These are phyloP conservation scores for Darwinula stevensoni DNA, from an alignment of 2,888 invertebrate species.

Conservation along the genomic window DNA sequence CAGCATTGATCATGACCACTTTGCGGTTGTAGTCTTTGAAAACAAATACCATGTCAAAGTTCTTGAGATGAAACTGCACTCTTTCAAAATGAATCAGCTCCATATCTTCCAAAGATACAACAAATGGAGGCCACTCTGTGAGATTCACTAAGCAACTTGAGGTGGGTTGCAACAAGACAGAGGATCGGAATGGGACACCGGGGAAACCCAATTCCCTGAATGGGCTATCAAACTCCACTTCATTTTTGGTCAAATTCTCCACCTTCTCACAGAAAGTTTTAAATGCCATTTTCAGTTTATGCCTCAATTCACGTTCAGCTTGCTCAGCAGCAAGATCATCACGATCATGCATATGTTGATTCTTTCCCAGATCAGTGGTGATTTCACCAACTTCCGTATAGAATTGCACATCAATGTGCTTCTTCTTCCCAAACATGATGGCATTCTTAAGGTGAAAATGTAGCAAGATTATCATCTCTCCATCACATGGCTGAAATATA, in stretches of 20 bases:
- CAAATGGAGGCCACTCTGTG: conserved; percentile 98
- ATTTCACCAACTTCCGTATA: conserved; percentile 99
- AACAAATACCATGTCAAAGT: conserved; percentile 98
- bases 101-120: conserved; percentile 85
- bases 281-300: conserved; percentile 89
- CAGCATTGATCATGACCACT: conserved; percentile 89
- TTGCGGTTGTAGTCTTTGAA: conserved; percentile 92
- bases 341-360: conserved; percentile 98
- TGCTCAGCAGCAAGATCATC: conserved; percentile 97
- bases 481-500: conserved; percentile 96
- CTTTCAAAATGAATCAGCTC: conserved; percentile 96
- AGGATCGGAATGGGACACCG: conserved; percentile 85
- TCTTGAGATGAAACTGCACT: conserved; percentile 91
- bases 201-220: conserved; percentile 94
- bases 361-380: conserved; percentile 94
- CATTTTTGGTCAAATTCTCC: conserved; percentile 78
- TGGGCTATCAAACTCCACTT: conserved; percentile 93
- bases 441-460: conserved; percentile 98
- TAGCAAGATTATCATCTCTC: conserved; percentile 95
- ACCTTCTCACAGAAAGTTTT: conserved; percentile 94
- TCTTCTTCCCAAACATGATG: conserved; percentile 98
- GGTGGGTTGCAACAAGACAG: conserved; percentile 84
- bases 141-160: conserved; percentile 90
- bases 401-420: conserved; percentile 95
- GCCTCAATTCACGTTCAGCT: conserved; percentile 79